A percentile compares a stretch with the other conserved stretches of the same genome.
Evolutionary conservation across 2,888 invertebrate species (phyloP).

Genomic region (Lutraria lutraria): DNA sequence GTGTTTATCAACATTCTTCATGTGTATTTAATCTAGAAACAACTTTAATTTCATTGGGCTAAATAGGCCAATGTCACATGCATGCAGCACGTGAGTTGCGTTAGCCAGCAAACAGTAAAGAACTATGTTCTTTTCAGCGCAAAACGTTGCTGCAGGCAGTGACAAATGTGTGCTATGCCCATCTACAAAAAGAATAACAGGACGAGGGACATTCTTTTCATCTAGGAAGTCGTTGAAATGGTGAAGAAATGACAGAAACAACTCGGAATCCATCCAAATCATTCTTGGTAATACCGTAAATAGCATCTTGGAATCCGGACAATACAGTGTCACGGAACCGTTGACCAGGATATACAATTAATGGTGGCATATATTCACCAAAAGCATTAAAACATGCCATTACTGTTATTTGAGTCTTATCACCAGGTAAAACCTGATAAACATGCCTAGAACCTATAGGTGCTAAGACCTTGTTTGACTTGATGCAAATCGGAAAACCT

Average conservation of each 20-base stretch:
- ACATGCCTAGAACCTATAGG: background rate
- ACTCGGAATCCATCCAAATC: background rate
- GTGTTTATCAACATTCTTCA: too few relatives aligned
- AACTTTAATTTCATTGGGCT: background rate
- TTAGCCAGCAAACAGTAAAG: constrained; percentile 17
- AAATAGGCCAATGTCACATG: constrained; percentile 25
- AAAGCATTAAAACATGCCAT: background rate
- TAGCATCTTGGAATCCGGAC: background rate
- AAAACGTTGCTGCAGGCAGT: constrained; percentile 7
- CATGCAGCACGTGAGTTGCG: constrained; percentile 7
- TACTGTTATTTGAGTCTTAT: constrained; percentile 22
- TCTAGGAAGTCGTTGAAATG: background rate
- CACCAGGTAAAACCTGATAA: background rate
- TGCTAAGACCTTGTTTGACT: too few relatives aligned
- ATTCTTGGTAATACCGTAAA: background rate
- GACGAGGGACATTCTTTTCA: background rate
- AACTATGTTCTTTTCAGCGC: background rate
- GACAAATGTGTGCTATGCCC: background rate
- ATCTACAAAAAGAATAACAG: constrained; percentile 17
- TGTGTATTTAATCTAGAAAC: too few relatives aligned
- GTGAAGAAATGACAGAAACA: background rate
- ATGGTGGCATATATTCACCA: background rate
- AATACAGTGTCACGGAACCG: constrained; percentile 6
- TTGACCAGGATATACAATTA: constrained; percentile 22
- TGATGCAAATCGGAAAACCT: background rate